Evolutionary conservation across 2,113 vertebrate species (phyloP).

Genomic region (Cephalopholis sonnerati): DNA sequence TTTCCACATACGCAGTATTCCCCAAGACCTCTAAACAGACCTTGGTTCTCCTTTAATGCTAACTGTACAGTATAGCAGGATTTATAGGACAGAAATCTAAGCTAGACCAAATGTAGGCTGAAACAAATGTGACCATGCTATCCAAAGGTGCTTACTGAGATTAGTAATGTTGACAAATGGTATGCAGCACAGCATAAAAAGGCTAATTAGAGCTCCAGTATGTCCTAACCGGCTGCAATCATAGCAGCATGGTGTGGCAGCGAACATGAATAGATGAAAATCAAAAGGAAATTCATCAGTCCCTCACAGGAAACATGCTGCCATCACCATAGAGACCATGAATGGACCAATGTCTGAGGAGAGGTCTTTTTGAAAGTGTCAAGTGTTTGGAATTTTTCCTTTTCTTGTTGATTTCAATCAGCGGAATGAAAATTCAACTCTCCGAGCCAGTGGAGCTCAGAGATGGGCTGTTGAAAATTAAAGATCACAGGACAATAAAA

Average conservation of each 20-base stretch:
- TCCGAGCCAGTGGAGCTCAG: background rate
- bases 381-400: slow-evolving; percentile 17
- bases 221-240: slow-evolving; percentile 45
- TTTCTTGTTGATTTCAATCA: slow-evolving; percentile 55
- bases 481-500: background rate
- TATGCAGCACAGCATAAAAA: slow-evolving; percentile 5
- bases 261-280: slow-evolving; percentile 36
- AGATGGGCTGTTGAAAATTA: slow-evolving; percentile 10
- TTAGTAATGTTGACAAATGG: slow-evolving; percentile 18
- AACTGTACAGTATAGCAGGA: background rate
- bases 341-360: slow-evolving; percentile 24
- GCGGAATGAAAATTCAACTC: background rate
- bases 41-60: background rate
- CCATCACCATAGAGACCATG: slow-evolving; percentile 55
- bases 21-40: background rate
- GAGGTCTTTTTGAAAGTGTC: slow-evolving; percentile 16
- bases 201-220: slow-evolving; percentile 33
- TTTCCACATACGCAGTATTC: background rate
- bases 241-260: slow-evolving; percentile 44
- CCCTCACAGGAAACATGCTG: slow-evolving; percentile 32
- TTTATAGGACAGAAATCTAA: slow-evolving; percentile 10
- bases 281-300: slow-evolving; percentile 46
- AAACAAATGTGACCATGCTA: slow-evolving; percentile 15
- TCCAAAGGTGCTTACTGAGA: slow-evolving; percentile 10
- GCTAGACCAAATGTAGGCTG: background rate